These are phyloP conservation scores for Papilio glaucus DNA, from an alignment of 1,140 invertebrate genomes.

Conservation along the genomic window DNA sequence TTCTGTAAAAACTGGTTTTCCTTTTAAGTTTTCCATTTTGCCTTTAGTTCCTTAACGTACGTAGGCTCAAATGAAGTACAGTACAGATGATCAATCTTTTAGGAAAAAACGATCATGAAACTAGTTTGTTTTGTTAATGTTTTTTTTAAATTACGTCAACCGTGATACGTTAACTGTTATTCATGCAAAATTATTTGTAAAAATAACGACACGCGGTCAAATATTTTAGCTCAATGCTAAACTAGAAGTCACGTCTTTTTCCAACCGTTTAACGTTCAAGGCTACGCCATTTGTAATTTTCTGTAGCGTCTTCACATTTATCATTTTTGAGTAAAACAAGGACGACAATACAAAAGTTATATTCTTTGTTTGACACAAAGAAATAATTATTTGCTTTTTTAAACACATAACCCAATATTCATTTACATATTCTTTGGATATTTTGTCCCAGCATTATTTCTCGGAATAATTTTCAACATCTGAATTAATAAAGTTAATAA, in stretches of 20 bases:
- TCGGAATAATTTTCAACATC: too few species aligned
- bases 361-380: not conserved
- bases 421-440: too few species aligned
- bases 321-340: not conserved
- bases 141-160: constrained; percentile 12
- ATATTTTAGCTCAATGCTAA: constrained; percentile 17
- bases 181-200: constrained; percentile 13
- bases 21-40: too few species aligned
- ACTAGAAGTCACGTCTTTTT: constrained; percentile 18
- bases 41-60: too few species aligned
- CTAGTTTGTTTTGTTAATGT: not conserved
- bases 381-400: too few species aligned
- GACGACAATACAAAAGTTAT: not conserved
- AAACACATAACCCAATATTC: too few species aligned
- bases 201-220: constrained; percentile 7
- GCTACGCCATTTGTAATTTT: not conserved
- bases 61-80: too few species aligned
- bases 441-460: too few species aligned
- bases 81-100: too few species aligned
- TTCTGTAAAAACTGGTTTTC: too few species aligned
- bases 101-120: not conserved
- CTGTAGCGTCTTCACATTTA: not conserved
- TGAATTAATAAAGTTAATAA: too few species aligned
- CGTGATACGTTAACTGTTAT: constrained; percentile 1
- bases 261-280: not conserved